Evolutionary conservation across 2,797 vertebrate genomes (phyloP).

Genomic region (Syndactyla subalaris): DNA sequence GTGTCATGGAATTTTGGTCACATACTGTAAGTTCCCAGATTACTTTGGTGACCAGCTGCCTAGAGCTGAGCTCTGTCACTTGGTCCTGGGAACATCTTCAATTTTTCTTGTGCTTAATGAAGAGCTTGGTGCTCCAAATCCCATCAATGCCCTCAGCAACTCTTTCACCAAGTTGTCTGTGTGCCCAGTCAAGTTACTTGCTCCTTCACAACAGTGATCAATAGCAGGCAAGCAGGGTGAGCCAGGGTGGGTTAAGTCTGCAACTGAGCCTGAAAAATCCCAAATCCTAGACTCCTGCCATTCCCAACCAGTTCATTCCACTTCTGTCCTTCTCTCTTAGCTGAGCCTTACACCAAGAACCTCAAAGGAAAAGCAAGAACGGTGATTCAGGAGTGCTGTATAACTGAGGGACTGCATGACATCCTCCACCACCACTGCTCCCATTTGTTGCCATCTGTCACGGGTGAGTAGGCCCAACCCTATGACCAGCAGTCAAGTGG

Average conservation of each 20-base stretch:
- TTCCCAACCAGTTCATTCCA: not conserved
- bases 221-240: not conserved
- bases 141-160: not conserved
- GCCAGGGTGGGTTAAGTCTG: not conserved
- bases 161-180: rapidly evolving
- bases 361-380: not conserved
- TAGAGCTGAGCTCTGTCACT: not conserved
- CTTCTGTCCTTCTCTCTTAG: not conserved
- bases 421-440: not conserved
- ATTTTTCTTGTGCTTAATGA: not conserved
- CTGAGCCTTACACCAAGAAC: not conserved
- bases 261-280: not conserved
- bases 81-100: not conserved
- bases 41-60: not conserved
- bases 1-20: not conserved
- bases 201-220: not conserved
- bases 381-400: not conserved
- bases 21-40: not conserved
- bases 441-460: not conserved
- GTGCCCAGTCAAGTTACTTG: not conserved
- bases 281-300: rapidly evolving
- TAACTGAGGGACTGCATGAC: not conserved
- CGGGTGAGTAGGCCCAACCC: not conserved
- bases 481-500: not conserved
- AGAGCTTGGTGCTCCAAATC: not conserved